A percentile compares a stretch with the other conserved stretches of the same genome.
These are phyloP conservation scores for Agrotis puta DNA, from an alignment of 2,888 invertebrate genomes.

Conservation along the genomic window DNA sequence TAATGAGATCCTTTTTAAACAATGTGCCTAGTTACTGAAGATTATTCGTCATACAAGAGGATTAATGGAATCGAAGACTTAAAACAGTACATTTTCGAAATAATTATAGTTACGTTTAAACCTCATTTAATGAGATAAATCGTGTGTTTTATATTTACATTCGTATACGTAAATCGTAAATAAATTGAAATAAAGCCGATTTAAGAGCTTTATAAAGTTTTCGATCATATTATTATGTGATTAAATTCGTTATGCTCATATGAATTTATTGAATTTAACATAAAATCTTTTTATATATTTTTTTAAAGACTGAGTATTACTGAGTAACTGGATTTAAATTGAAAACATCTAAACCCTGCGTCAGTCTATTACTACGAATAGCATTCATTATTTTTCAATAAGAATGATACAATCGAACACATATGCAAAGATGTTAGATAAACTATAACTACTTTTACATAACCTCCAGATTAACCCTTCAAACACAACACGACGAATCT, in stretches of 20 bases:
- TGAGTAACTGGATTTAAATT: constrained; percentile 9
- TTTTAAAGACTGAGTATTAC: neutral
- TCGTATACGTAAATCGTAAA: constrained; percentile 20
- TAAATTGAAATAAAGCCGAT: constrained; percentile 38
- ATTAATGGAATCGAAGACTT: constrained; percentile 23
- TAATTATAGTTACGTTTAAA: constrained; percentile 28
- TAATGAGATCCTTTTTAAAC: constrained; percentile 11
- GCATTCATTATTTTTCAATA: no score
- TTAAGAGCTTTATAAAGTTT: constrained; percentile 36
- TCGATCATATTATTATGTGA: constrained; percentile 16
- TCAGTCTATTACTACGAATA: no score
- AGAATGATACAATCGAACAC: neutral
- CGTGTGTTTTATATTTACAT: constrained; percentile 27
- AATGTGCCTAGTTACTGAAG: neutral
- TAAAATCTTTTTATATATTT: neutral
- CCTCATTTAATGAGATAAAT: constrained; percentile 32
- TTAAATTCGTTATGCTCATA: constrained; percentile 22
- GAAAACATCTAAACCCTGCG: neutral
- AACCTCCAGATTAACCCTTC: neutral
- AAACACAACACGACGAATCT: neutral
- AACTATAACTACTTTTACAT: neutral
- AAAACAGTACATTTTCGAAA: constrained; percentile 30
- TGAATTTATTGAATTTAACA: constrained; percentile 4
- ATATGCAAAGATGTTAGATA: neutral
- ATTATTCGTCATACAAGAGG: constrained; percentile 12